Conservation (phyloP, 2,888 invertebrate genomes). For the Sarcophaga rosellei region DNA sequence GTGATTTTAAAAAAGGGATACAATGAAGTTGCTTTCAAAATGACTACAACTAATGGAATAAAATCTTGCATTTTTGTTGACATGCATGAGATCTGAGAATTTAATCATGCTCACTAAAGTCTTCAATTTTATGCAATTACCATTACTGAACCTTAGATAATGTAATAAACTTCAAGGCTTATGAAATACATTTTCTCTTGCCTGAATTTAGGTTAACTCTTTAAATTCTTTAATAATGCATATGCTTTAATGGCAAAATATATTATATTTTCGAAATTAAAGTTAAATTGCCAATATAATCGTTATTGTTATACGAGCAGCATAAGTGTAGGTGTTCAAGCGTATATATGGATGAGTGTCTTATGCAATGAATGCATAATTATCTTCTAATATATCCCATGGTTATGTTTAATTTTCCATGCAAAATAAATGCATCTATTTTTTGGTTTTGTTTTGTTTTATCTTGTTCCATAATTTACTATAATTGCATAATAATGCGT, state of each 20-base stretch:
- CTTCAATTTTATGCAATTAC: background rate
- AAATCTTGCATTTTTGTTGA: no score
- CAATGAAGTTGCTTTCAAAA: no score
- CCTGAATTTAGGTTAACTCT: conserved; percentile 13
- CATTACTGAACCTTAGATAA: background rate
- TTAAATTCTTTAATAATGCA: background rate
- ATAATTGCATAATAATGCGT: conserved; percentile 63
- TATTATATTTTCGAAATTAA: background rate
- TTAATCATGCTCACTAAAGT: no score
- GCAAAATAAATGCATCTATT: conserved; percentile 11
- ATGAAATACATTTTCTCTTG: background rate
- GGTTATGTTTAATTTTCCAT: conserved; percentile 58
- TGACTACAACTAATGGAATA: no score
- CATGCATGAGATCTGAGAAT: no score
- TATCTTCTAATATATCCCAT: conserved; percentile 42
- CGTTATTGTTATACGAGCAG: background rate
- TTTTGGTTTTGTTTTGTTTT: conserved; percentile 1
- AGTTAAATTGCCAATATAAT: background rate
- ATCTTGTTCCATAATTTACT: conserved; percentile 38
- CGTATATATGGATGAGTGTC: conserved; percentile 4
- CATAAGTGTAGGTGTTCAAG: background rate
- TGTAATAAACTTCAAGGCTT: background rate
- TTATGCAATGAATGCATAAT: conserved; percentile 39
- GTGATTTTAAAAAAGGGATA: no score
- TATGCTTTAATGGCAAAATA: background rate